These are phyloP conservation scores for Megastigmus dorsalis DNA, from an alignment of 2,888 invertebrate genomes.

Conservation along the genomic window DNA sequence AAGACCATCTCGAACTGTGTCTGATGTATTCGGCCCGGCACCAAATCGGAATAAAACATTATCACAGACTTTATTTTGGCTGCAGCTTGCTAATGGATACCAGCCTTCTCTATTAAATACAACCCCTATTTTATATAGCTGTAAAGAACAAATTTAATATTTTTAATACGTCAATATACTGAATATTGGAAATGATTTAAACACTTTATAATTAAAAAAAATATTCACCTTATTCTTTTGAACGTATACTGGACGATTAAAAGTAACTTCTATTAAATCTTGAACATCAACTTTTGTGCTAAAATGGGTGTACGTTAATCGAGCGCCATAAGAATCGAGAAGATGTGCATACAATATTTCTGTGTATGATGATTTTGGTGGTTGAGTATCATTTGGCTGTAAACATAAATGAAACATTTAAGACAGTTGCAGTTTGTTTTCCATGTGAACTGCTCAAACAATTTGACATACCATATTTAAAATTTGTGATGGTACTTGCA, in stretches of 20 bases:
- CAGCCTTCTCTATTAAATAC: slow-evolving; percentile 88
- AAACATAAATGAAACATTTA: slow-evolving; percentile 27
- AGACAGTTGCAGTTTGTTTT: neutral
- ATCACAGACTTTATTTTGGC: slow-evolving; percentile 81
- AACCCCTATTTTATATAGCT: slow-evolving; percentile 88
- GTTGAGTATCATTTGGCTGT: slow-evolving; percentile 52
- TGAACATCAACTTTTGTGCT: slow-evolving; percentile 85
- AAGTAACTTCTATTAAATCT: slow-evolving; percentile 85
- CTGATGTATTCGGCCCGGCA: slow-evolving; percentile 82
- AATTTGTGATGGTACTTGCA: slow-evolving; percentile 86
- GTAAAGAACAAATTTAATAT: slow-evolving; percentile 53
- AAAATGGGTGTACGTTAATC: slow-evolving; percentile 88
- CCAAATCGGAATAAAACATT: slow-evolving; percentile 86
- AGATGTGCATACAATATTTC: slow-evolving; percentile 89
- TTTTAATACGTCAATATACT: too few relatives aligned
- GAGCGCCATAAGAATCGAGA: slow-evolving; percentile 85
- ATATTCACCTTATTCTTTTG: slow-evolving; percentile 81
- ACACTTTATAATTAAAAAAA: neutral
- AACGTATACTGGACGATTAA: slow-evolving; percentile 87
- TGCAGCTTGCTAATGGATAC: slow-evolving; percentile 87
- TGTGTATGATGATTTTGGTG: slow-evolving; percentile 76
- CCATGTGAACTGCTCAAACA: neutral
- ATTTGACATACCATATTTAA: slow-evolving; percentile 43
- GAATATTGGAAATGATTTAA: too few relatives aligned
- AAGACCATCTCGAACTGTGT: slow-evolving; percentile 85